Base-by-base conservation (phyloP, 2,797 vertebrate genomes). In the Harpagifer antarcticus region DNA sequence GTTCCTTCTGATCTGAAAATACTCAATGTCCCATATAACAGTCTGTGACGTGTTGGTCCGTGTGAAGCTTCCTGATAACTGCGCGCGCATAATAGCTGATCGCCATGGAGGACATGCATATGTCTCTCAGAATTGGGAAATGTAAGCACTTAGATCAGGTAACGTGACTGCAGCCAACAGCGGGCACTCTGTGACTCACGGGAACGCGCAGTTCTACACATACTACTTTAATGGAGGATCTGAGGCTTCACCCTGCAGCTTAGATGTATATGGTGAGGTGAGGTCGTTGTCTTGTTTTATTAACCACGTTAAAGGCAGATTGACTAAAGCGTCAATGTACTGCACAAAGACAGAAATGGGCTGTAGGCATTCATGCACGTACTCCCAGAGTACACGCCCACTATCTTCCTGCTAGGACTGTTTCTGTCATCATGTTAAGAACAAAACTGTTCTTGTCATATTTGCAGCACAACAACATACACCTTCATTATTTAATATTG, bases 21-120 rank as follows among this genome's bases (percentile, higher is more conserved):
- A 88, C 92, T 93, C 79, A 43, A 78, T 87, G 47, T 85, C 92
- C 92, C 92, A 85, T 33, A 45, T 2, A 4, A 20, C 85, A 27
- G 1, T 56, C 72, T 17, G 56, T 4, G 15, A 9, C 0, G 6
- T 14, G 33, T 10, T 50, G n/a, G 14, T 62, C 54, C 47, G 31
- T 59, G 9, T 56, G 72, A 10, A 73, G 79, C 73, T 76, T 90
- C 79, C 69, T 70, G 72, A 53, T 61, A 75, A 58, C 74, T 82
- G 84, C 61, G 66, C n/a, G n/a, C 68, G 64, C 55, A 69, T 19
- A 2, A 68, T 50, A 64, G 82, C 78, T 61, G 89, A 89, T 85
- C 67, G 82, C 43, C 37, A 88, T 3, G 48, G 44, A 55, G 8
- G 48, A 27, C 20, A 5, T 66, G 20, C 3, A 6, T 48, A 42